phyloP scores from a whole-genome alignment of 2,797 vertebrate genomes.

The Falco naumanni region DNA sequence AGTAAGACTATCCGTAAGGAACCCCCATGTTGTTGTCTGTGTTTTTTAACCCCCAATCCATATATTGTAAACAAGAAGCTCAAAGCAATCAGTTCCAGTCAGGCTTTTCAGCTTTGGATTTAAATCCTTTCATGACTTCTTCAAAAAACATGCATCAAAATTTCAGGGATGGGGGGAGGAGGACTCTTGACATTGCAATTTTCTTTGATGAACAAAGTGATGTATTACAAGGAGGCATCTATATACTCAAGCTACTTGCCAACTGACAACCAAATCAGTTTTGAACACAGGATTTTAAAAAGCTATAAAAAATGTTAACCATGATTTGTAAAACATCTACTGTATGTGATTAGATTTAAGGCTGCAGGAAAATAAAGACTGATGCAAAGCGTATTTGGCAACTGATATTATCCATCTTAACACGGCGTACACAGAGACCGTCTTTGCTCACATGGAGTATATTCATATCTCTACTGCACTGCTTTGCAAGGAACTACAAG shows the following conservation, averaged over 20 bases:
- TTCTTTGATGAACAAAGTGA: slow-evolving; percentile 45
- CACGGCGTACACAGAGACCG: not conserved
- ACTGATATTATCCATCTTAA: not conserved
- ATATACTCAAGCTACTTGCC: not conserved
- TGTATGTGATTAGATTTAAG: not conserved
- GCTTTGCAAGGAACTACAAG: not conserved
- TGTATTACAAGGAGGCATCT: slow-evolving; percentile 14
- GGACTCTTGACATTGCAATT: not conserved
- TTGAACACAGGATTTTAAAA: not conserved
- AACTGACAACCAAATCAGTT: not conserved
- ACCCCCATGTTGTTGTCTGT: not conserved
- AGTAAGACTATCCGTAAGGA: not conserved
- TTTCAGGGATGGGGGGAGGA: not conserved
- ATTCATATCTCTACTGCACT: not conserved
- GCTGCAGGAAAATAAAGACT: not conserved
- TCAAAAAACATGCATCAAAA: slow-evolving; percentile 39
- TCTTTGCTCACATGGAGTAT: not conserved
- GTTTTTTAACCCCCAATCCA: not conserved
- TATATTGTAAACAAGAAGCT: slow-evolving; percentile 65
- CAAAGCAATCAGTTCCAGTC: slow-evolving; percentile 69
- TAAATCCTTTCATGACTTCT: slow-evolving; percentile 62
- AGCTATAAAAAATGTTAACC: not conserved
- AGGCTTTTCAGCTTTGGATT: slow-evolving; percentile 62
- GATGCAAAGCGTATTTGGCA: not conserved
- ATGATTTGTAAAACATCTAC: not conserved